Conservation (phyloP, 2,113 vertebrate species). For the Plecturocebus donacophilus region DNA sequence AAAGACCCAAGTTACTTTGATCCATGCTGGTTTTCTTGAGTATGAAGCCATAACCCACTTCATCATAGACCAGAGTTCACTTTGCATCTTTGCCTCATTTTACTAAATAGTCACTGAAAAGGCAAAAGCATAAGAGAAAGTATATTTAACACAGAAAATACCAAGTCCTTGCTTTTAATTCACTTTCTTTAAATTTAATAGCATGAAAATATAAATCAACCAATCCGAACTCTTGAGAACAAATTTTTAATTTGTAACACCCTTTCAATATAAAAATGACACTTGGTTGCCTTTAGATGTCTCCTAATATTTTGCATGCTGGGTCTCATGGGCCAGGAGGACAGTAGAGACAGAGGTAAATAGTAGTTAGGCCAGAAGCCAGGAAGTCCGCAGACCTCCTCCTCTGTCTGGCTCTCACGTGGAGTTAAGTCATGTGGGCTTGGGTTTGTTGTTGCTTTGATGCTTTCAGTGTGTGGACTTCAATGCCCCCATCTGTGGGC, state of each 20-base stretch:
- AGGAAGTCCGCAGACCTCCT: not conserved
- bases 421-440: not conserved
- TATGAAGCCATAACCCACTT: not conserved
- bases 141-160: not conserved
- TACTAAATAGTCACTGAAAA: not conserved
- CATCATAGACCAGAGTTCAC: not conserved
- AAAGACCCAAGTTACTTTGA: not conserved
- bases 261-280: not conserved
- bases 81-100: not conserved
- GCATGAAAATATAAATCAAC: not conserved
- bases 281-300: not conserved
- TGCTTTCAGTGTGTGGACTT: not conserved
- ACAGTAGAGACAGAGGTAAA: not conserved
- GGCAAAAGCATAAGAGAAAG: not conserved
- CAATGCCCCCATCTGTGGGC: not conserved
- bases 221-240: not conserved
- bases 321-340: not conserved
- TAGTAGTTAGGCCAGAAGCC: not conserved
- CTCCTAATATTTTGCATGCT: not conserved
- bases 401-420: not conserved
- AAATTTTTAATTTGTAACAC: not conserved
- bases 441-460: not conserved
- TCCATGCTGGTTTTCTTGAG: not conserved
- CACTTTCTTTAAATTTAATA: not conserved
- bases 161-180: not conserved